Evolutionary conservation across 2,797 vertebrate genomes (phyloP).

Genomic region (Ctenosaura bakeri): DNA sequence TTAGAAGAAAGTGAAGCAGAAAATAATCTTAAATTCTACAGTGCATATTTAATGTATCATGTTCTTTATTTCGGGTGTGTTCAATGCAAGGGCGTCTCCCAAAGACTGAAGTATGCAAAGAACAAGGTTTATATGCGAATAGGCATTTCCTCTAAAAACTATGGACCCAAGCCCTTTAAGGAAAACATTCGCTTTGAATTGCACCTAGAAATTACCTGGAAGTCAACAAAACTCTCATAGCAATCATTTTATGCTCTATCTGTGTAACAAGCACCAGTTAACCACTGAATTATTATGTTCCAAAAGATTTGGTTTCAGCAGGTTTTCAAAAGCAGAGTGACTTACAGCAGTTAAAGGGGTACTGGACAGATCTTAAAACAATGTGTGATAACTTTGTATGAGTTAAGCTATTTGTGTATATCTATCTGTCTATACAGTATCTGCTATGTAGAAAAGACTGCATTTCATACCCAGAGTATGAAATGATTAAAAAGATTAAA

Average conservation of each 20-base stretch:
- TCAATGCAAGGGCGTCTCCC: not conserved
- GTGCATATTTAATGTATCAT: not conserved
- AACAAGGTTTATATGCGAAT: not conserved
- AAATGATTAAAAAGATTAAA: not conserved
- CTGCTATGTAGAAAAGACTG: not conserved
- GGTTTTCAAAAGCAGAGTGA: not conserved
- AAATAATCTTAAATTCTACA: not conserved
- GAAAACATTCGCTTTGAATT: not conserved
- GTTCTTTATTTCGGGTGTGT: not conserved
- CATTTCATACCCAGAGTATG: not conserved
- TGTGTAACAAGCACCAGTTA: not conserved
- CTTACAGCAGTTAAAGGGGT: not conserved
- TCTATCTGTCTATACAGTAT: not conserved
- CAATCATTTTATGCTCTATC: not conserved
- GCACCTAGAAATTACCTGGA: not conserved
- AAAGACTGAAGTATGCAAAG: not conserved
- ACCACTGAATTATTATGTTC: not conserved
- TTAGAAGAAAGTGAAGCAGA: not conserved
- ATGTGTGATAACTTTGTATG: not conserved
- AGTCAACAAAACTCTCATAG: not conserved
- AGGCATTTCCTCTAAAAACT: not conserved
- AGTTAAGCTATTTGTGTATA: not conserved
- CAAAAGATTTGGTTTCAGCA: not conserved
- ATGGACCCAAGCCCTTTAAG: not conserved
- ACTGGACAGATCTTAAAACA: not conserved